phyloP scores from a whole-genome alignment of 2,113 vertebrate species.

The Salvelinus namaycush region DNA sequence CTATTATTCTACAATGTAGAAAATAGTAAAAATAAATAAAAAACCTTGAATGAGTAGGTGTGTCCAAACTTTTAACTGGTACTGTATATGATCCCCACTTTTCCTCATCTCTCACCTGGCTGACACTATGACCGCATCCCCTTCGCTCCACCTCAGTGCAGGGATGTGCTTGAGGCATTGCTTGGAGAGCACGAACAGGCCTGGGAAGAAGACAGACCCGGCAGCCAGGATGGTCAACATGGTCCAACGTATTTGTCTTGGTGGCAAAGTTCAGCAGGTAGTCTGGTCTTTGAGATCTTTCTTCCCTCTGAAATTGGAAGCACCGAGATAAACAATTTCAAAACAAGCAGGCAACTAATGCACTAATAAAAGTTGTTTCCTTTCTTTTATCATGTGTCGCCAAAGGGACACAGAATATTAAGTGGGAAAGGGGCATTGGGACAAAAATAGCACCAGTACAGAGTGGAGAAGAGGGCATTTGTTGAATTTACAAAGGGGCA shows the following conservation, averaged over 20 bases:
- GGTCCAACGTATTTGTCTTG: conserved; percentile 60
- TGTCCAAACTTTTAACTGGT: too few species aligned
- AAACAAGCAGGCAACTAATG: too few species aligned
- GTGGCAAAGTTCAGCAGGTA: conserved; percentile 49
- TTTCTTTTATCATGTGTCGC: neutral
- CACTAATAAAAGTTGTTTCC: too few species aligned
- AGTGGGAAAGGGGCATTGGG: neutral
- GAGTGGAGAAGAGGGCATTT: conserved; percentile 3
- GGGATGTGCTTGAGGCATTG: conserved; percentile 82
- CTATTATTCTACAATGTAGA: too few species aligned
- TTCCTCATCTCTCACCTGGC: conserved; percentile 75
- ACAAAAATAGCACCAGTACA: neutral
- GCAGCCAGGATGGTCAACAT: conserved; percentile 85
- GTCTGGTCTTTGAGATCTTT: conserved; percentile 60
- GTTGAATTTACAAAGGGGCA: neutral
- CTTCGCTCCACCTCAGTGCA: conserved; percentile 83
- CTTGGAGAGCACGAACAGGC: conserved; percentile 86
- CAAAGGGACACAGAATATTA: neutral
- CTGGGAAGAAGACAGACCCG: conserved; percentile 86
- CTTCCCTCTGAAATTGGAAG: conserved; percentile 51
- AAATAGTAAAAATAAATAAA: too few species aligned
- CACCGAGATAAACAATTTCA: too few species aligned
- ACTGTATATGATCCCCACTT: too few species aligned
- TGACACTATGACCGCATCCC: conserved; percentile 85
- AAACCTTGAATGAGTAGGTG: too few species aligned